These are phyloP conservation scores for Anguilla pacifica DNA, from an alignment of 2,797 vertebrate species.

Conservation along the genomic window DNA sequence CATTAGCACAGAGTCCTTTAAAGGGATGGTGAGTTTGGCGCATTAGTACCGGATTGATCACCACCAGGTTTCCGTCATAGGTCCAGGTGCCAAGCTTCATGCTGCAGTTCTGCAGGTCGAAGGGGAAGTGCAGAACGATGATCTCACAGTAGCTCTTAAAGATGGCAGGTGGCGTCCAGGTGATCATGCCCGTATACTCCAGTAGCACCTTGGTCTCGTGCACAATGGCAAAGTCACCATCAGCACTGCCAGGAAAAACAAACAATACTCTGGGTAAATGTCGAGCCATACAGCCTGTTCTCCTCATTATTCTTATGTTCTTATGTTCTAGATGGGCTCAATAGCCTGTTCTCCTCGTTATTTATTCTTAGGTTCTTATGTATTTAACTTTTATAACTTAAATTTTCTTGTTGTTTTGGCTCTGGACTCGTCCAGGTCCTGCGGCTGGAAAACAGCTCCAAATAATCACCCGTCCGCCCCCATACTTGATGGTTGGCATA, in stretches of 20 bases:
- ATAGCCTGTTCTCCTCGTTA: too few species aligned
- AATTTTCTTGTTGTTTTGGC: too few species aligned
- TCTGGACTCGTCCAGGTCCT: too few species aligned
- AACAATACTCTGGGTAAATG: not conserved
- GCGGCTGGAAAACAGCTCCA: too few species aligned
- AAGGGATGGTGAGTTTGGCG: not conserved
- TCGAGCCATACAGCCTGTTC: too few species aligned
- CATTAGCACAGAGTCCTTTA: not conserved
- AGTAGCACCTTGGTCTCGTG: constrained; percentile 91
- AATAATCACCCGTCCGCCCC: too few species aligned
- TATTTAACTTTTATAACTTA: too few species aligned
- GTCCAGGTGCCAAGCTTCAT: constrained; percentile 83
- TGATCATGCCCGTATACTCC: constrained; percentile 86
- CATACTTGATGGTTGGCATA: too few species aligned
- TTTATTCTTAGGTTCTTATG: too few species aligned
- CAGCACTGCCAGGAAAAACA: constrained; percentile 62
- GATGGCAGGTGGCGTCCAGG: constrained; percentile 94
- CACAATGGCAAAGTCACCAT: constrained; percentile 94
- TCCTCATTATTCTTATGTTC: too few species aligned
- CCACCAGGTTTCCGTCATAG: constrained; percentile 71
- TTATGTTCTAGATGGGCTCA: too few species aligned
- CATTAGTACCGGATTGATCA: constrained; percentile 69
- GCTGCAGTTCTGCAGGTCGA: constrained; percentile 92
- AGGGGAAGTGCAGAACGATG: constrained; percentile 92
- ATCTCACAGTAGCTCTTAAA: constrained; percentile 99